phyloP scores from a whole-genome alignment of 1,140 invertebrate species.

The Caenorhabditis inopinata region DNA sequence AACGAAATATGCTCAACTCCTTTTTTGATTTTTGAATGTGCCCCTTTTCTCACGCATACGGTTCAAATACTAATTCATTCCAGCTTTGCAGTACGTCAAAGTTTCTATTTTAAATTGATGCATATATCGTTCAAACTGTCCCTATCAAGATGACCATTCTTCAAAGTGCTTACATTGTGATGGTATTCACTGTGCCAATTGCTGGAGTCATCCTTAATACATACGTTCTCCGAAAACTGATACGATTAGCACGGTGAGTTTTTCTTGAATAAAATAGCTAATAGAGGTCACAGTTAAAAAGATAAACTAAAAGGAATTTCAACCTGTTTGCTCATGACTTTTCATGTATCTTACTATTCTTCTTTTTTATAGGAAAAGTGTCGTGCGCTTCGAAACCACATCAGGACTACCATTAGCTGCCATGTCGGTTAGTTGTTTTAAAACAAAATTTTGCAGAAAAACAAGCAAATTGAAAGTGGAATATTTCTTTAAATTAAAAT shows the following conservation, averaged over 20 bases:
- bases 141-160: background rate
- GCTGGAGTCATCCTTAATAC: constrained; percentile 55
- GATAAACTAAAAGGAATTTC: too few species aligned
- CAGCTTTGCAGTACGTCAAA: background rate
- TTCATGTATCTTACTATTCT: background rate
- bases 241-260: constrained; percentile 54
- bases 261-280: too few species aligned
- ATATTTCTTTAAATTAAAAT: background rate
- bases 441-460: background rate
- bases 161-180: constrained; percentile 16
- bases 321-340: constrained; percentile 36
- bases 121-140: too few species aligned
- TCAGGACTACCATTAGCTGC: constrained; percentile 57
- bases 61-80: background rate
- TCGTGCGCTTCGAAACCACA: constrained; percentile 60
- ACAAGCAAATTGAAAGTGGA: background rate
- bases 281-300: too few species aligned
- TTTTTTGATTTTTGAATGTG: too few species aligned
- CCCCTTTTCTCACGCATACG: background rate
- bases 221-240: constrained; percentile 56
- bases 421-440: constrained; percentile 52
- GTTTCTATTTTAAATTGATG: background rate
- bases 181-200: constrained; percentile 53
- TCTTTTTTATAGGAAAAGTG: constrained; percentile 45
- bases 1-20: too few species aligned